These are phyloP conservation scores for Pachyuromys duprasi DNA, from an alignment of 2,797 vertebrate genomes.

Conservation along the genomic window DNA sequence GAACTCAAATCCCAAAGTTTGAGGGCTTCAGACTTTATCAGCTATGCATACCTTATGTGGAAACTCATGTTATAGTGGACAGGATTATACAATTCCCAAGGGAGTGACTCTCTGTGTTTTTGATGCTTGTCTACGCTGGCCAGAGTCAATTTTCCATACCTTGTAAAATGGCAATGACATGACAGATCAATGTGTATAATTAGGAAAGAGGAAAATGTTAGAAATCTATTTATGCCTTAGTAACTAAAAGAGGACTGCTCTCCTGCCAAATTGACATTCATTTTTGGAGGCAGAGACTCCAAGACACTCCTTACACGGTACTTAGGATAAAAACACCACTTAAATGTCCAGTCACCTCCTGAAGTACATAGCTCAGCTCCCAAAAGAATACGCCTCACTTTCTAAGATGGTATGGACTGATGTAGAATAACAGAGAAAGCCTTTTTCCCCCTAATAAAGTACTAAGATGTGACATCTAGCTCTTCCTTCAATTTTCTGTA, in stretches of 20 bases:
- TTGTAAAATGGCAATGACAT: slow-evolving; percentile 42
- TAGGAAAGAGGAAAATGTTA: slow-evolving; percentile 66
- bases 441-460: slow-evolving; percentile 18
- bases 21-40: not conserved
- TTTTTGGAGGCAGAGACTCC: slow-evolving; percentile 60
- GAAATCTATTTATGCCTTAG: slow-evolving; percentile 58
- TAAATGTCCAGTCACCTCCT: slow-evolving; percentile 39
- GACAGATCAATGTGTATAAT: slow-evolving; percentile 57
- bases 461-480: not conserved
- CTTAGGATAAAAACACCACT: slow-evolving; percentile 67
- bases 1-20: slow-evolving; percentile 19
- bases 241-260: slow-evolving; percentile 53
- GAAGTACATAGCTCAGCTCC: slow-evolving; percentile 14
- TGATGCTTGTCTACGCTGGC: not conserved
- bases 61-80: not conserved
- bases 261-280: slow-evolving; percentile 67
- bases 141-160: slow-evolving; percentile 42
- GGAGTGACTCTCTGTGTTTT: slow-evolving; percentile 14
- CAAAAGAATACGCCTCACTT: not conserved
- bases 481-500: not conserved
- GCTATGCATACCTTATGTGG: not conserved
- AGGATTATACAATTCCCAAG: not conserved
- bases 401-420: not conserved
- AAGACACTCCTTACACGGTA: slow-evolving; percentile 6
- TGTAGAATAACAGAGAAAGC: not conserved